Evolutionary conservation across 1,140 invertebrate genomes (phyloP).

Genomic region (Chironomus tepperi): DNA sequence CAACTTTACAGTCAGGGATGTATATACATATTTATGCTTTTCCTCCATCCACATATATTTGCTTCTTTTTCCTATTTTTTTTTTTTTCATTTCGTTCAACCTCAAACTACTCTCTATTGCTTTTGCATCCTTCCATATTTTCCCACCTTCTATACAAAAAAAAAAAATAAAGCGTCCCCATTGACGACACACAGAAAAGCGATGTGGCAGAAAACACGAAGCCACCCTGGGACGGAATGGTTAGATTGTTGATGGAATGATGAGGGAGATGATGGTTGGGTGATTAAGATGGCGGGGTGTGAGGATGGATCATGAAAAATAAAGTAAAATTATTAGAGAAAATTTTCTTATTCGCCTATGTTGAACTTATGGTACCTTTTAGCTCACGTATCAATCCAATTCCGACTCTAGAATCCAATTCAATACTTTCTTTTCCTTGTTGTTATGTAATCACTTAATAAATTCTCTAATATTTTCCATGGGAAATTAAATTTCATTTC

Average conservation of each 20-base stretch:
- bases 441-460: too few relatives aligned
- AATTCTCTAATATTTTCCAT: too few relatives aligned
- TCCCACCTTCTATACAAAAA: not conserved
- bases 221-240: not conserved
- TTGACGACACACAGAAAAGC: not conserved
- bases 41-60: conserved; percentile 16
- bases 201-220: not conserved
- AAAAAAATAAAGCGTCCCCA: not conserved
- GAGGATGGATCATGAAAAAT: too few relatives aligned
- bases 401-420: too few relatives aligned
- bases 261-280: not conserved
- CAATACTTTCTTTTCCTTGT: too few relatives aligned
- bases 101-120: conserved; percentile 12
- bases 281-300: not conserved
- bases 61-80: not conserved
- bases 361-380: too few relatives aligned
- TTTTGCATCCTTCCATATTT: not conserved
- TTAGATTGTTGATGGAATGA: not conserved
- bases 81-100: not conserved
- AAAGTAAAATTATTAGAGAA: too few relatives aligned
- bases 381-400: too few relatives aligned
- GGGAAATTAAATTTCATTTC: too few relatives aligned
- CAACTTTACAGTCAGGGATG: conserved; percentile 23
- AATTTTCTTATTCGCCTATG: too few relatives aligned
- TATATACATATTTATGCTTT: conserved; percentile 26